Conservation (phyloP, 2,888 invertebrate species). For the Caenorhabditis sp. region DNA sequence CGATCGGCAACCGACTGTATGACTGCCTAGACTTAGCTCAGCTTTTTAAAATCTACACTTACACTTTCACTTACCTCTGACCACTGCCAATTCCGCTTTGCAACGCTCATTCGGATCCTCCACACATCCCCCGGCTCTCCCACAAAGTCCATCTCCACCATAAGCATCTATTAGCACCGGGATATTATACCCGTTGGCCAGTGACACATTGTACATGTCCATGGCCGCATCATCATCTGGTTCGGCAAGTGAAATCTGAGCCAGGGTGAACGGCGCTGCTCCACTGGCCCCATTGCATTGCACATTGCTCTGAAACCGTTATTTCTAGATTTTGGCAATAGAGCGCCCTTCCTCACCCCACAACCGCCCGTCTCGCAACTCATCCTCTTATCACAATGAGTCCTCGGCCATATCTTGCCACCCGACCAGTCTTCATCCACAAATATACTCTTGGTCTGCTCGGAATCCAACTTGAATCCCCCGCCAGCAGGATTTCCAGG, state of each 20-base stretch:
- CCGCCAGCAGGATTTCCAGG: constrained; percentile 41
- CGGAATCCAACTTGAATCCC: constrained; percentile 47
- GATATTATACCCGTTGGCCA: constrained; percentile 85
- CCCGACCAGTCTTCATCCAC: constrained; percentile 37
- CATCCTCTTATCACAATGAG: constrained; percentile 29
- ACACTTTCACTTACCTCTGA: not conserved
- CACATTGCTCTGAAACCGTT: constrained; percentile 12
- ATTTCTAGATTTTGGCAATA: too few relatives aligned
- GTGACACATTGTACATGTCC: constrained; percentile 85
- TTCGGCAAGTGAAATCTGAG: constrained; percentile 83
- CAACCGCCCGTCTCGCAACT: constrained; percentile 57
- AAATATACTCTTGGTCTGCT: constrained; percentile 44
- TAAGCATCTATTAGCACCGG: constrained; percentile 66
- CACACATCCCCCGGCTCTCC: constrained; percentile 45
- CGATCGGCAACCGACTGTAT: constrained; percentile 84
- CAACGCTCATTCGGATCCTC: constrained; percentile 26
- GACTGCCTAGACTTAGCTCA: constrained; percentile 42
- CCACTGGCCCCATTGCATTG: constrained; percentile 83
- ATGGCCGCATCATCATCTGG: constrained; percentile 84
- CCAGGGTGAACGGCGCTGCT: constrained; percentile 84
- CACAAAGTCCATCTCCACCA: constrained; percentile 26
- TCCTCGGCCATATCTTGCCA: constrained; percentile 44
- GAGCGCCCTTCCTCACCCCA: constrained; percentile 15
- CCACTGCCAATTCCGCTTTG: constrained; percentile 14
- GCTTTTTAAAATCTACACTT: not conserved